Base-by-base conservation (phyloP, 2,888 invertebrate species). In the Xestia ashworthii region DNA sequence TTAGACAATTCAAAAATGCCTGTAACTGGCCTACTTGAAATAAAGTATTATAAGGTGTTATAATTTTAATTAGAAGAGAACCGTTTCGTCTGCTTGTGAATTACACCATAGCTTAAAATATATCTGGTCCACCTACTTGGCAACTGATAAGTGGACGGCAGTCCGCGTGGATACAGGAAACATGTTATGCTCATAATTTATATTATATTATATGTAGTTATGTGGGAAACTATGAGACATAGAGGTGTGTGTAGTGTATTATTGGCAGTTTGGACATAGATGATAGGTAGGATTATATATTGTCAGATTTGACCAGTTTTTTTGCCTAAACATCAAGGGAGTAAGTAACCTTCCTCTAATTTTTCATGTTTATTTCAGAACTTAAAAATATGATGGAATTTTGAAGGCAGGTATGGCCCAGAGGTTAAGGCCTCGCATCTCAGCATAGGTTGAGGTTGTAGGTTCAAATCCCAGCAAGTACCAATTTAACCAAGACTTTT, bases 111-210 rank as follows among this genome's bases (percentile, higher is more conserved):
- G 50, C 32, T 71, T 82, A 85, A 84, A 88, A 83, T 82, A 89
- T 89, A 91, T 90, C 88, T 91, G 89, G 90, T 88, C 86, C 90
- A 91, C 90, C 88, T 91, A 93, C 92, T 93, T 91, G 90, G 90
- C 92, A 90, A 91, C 92, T 92, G 93, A 92, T 93, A 92, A 92
- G 92, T 92, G 90, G 85, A 87, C 85, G 87, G 88, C 89, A 88
- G 88, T 78, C 83, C 83, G 90, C 85, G 91, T 91, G 90, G 84
- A 86, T 85, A 80, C 87, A 85, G 87, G 89, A 86, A 90, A 92
- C 90, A 90, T 90, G 90, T 32, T 32, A 69, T 69, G 41, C 69
- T 46, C 22, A 62, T 66, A 74, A n/a, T n/a, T 41, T 58, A 32
- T 38, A 32, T 32, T 32, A 32, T 32, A 32, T 32, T 32, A 32